Conservation (phyloP, 2,797 vertebrate species). For the Leptatherina wallacei region DNA sequence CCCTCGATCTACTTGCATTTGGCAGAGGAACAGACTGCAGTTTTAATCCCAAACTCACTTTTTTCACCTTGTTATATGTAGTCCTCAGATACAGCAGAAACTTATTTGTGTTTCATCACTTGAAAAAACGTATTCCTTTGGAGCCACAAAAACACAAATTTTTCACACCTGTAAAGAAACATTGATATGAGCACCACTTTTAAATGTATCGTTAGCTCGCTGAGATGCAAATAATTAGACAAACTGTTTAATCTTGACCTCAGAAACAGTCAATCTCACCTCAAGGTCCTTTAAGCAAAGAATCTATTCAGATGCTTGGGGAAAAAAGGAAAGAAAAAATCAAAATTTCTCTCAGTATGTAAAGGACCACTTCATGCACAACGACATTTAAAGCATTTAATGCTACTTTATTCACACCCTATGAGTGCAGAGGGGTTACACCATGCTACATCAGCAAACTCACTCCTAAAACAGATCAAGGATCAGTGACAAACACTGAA, state of each 20-base stretch:
- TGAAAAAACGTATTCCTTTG: neutral
- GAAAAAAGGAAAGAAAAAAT: neutral
- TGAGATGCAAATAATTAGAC: neutral
- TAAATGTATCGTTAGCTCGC: neutral
- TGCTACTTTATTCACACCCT: conserved; percentile 9
- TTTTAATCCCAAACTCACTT: neutral
- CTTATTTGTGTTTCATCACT: neutral
- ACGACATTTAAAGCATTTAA: neutral
- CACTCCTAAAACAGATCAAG: conserved; percentile 12
- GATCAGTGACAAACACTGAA: conserved; percentile 27
- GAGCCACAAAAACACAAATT: conserved; percentile 1
- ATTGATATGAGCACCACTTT: neutral
- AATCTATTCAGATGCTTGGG: neutral
- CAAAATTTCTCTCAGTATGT: neutral
- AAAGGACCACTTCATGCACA: neutral
- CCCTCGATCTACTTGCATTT: neutral
- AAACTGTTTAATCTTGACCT: conserved; percentile 10
- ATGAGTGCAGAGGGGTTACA: neutral
- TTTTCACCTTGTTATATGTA: neutral
- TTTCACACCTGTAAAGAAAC: neutral
- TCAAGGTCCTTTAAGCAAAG: neutral
- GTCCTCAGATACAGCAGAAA: neutral
- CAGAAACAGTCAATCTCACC: conserved; percentile 4
- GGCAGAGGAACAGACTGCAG: neutral
- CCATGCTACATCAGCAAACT: conserved; percentile 28